A percentile compares a stretch with the other conserved stretches of the same genome.
phyloP scores from a whole-genome alignment of 2,113 vertebrate species.

The Alethe castanea region DNA sequence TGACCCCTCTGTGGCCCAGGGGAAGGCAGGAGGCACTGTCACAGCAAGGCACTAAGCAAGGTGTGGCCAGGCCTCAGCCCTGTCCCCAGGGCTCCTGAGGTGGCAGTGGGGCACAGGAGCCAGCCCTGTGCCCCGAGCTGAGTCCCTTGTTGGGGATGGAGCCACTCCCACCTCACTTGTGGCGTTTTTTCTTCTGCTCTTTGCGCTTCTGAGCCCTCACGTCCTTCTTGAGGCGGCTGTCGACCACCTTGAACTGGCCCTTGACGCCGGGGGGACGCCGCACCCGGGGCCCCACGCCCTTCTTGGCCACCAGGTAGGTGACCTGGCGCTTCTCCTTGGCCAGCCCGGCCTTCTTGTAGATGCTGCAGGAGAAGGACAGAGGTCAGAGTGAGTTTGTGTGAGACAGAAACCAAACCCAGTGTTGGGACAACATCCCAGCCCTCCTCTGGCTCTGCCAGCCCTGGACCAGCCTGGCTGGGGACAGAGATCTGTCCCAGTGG shows the following conservation, averaged over 20 bases:
- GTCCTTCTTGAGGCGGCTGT: slow-evolving; percentile 93
- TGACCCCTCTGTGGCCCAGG: not conserved
- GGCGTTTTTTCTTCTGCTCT: slow-evolving; percentile 74
- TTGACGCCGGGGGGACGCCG: slow-evolving; percentile 86
- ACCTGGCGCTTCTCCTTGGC: slow-evolving; percentile 92
- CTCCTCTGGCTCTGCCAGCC: fast-evolving
- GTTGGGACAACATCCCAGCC: not conserved
- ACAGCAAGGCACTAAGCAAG: not conserved
- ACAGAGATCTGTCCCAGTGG: not conserved
- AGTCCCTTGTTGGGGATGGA: fast-evolving
- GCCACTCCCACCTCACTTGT: slow-evolving; percentile 10
- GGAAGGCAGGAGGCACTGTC: not conserved
- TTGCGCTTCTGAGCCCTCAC: slow-evolving; percentile 81
- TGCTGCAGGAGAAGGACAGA: slow-evolving; percentile 67
- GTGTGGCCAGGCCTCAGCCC: not conserved
- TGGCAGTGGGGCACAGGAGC: fast-evolving
- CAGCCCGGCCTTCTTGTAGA: slow-evolving; percentile 94
- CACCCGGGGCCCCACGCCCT: slow-evolving; percentile 84
- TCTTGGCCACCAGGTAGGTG: slow-evolving; percentile 92
- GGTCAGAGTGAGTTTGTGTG: not conserved
- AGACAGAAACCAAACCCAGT: not conserved
- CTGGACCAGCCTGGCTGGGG: fast-evolving
- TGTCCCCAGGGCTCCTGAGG: not conserved
- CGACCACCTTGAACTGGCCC: slow-evolving; percentile 92
- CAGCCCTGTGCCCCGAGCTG: fast-evolving